Base-by-base conservation (phyloP, 2,797 vertebrate species). In the Helarctos malayanus region DNA sequence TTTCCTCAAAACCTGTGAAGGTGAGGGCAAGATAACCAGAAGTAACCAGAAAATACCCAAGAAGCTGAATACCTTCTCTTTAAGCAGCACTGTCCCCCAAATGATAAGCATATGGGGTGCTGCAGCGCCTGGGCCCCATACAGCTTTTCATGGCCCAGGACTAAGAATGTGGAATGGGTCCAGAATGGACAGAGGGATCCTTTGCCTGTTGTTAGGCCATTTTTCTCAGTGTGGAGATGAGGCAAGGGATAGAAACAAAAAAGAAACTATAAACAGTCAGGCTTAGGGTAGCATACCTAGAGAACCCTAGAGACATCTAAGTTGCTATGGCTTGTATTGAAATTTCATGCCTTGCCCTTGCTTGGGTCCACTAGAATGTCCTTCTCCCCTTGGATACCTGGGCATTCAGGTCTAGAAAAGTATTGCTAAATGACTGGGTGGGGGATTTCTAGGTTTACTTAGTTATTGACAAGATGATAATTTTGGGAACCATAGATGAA, bases 1-100 rank as follows among this genome's bases (percentile, higher is more conserved):
- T 59, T 99, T 99, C 98, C 98, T 99, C 97, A 99, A 99, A 96
- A 99, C 99, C 89, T 99, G 98, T 0, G 99, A 99, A 86, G 99
- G 98, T 5, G 99, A 99, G 57, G 97, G 97, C 47, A 98, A 98
- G 84, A 95, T 97, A 7, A 91, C 97, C 63, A 99, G 98, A 91
- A 99, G 98, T 98, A 99, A 96, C 96, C 99, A 99, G 95, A 99
- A 98, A 91, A 45, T 99, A 79, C 99, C 99, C 0, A 99, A 99
- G 98, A 99, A 99, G 98, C 99, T 99, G 92, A 99, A 99, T 97
- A 98, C 99, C 92, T 99, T 99, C 88, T 99, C 99, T 49, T 98
- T 99, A 54, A 99, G 98, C 98, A 99, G 71, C 98, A 99, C 49
- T 98, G 98, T 25, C 96, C 97, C 97, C 98, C 98, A 96, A 96